These are phyloP conservation scores for Gallinago paraguaiae DNA, from an alignment of 2,113 vertebrate species.

Conservation along the genomic window DNA sequence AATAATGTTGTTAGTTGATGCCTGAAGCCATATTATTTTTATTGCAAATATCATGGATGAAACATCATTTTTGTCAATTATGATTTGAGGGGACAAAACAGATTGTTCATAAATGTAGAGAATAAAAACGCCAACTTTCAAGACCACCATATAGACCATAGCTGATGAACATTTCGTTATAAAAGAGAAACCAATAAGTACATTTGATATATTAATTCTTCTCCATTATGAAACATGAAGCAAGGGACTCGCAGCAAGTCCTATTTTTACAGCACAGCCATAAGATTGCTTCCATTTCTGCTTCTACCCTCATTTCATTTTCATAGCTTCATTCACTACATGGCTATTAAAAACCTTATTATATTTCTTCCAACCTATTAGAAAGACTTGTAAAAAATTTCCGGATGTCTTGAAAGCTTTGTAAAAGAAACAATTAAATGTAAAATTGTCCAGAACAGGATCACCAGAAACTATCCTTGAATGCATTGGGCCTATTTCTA, in stretches of 20 bases:
- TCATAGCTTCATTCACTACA: slow-evolving; percentile 3
- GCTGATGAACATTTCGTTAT: neutral
- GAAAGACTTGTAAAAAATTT: neutral
- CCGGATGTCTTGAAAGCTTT: neutral
- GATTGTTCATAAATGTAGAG: neutral
- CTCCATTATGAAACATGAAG: neutral
- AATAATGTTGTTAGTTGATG: slow-evolving; percentile 2
- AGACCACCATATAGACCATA: neutral
- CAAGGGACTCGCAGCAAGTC: neutral
- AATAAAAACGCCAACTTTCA: neutral
- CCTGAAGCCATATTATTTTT: slow-evolving; percentile 13
- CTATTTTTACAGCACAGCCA: neutral
- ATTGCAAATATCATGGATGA: slow-evolving; percentile 14
- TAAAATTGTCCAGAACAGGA: slow-evolving; percentile 31
- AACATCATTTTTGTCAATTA: neutral
- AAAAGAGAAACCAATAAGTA: neutral
- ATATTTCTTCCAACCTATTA: slow-evolving; percentile 8
- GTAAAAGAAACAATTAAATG: slow-evolving; percentile 35
- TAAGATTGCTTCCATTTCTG: slow-evolving; percentile 2
- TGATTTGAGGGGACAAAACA: neutral
- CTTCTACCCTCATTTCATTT: slow-evolving; percentile 20
- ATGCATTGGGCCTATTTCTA: neutral
- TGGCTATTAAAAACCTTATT: slow-evolving; percentile 31
- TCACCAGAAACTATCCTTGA: neutral
- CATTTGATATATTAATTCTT: neutral